Evolutionary conservation across 2,113 vertebrate species (phyloP).

Genomic region (Gadus macrocephalus): DNA sequence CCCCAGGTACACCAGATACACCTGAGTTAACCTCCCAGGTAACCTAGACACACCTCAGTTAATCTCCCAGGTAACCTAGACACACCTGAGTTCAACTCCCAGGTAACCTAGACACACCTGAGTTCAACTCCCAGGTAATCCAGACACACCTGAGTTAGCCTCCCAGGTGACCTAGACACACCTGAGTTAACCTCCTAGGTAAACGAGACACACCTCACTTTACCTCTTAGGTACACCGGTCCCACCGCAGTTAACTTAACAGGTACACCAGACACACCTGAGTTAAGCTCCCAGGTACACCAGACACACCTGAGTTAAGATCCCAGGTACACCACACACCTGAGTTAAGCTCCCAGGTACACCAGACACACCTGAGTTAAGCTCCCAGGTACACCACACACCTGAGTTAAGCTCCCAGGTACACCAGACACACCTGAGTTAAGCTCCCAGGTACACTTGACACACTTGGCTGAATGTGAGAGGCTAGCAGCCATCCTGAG

Average conservation of each 20-base stretch:
- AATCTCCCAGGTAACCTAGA: not conserved
- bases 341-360: not conserved
- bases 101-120: not conserved
- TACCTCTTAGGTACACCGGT: not conserved
- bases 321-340: not conserved
- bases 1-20: not conserved
- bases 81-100: not conserved
- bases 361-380: not conserved
- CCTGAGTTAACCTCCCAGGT: not conserved
- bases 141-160: constrained; percentile 6
- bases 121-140: constrained; percentile 3
- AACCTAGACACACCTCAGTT: not conserved
- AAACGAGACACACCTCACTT: not conserved
- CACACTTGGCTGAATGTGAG: too few relatives aligned
- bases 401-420: not conserved
- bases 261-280: not conserved
- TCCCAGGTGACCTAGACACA: not conserved
- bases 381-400: not conserved
- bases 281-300: constrained; percentile 1
- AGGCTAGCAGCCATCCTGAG: too few relatives aligned
- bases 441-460: not conserved
- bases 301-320: not conserved
- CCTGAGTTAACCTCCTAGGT: not conserved
- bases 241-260: not conserved
- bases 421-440: not conserved